phyloP scores from a whole-genome alignment of 2,888 invertebrate genomes.

The Perithous albicinctus region DNA sequence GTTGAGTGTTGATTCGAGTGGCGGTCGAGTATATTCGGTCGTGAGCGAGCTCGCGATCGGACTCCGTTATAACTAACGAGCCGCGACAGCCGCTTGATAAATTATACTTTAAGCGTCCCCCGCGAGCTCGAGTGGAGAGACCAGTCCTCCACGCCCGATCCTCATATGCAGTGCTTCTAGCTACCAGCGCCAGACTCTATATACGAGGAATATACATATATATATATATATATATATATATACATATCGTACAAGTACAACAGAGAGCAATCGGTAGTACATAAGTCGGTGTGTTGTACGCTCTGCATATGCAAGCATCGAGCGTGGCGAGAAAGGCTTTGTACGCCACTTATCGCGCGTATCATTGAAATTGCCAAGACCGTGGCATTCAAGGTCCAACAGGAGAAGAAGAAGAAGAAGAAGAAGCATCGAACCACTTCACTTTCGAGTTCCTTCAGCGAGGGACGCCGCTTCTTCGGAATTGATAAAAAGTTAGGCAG shows the following conservation, averaged over 20 bases:
- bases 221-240: no score
- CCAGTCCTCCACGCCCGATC: conserved; percentile 54
- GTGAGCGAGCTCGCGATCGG: conserved; percentile 55
- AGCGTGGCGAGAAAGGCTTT: conserved; percentile 45
- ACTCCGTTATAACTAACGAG: conserved; percentile 67
- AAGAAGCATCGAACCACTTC: not conserved
- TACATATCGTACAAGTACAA: no score
- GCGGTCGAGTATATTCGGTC: conserved; percentile 45
- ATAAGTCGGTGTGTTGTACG: not conserved
- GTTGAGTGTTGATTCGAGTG: conserved; percentile 46
- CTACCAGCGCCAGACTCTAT: not conserved
- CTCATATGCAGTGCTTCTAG: conserved; percentile 4
- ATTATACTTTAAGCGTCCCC: conserved; percentile 65
- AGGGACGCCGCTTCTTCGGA: not conserved
- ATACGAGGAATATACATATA: not conserved
- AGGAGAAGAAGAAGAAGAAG: conserved; percentile 9
- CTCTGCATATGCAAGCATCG: conserved; percentile 32
- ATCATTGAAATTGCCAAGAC: conserved; percentile 48
- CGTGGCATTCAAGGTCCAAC: conserved; percentile 30
- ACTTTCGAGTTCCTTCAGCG: not conserved
- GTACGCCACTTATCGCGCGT: conserved; percentile 56
- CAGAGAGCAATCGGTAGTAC: conserved; percentile 32
- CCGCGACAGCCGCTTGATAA: conserved; percentile 67
- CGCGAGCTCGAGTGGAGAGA: conserved; percentile 55
- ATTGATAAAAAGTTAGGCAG: not conserved